These are phyloP conservation scores for Adineta ricciae DNA, from an alignment of 2,888 invertebrate species.

Conservation along the genomic window DNA sequence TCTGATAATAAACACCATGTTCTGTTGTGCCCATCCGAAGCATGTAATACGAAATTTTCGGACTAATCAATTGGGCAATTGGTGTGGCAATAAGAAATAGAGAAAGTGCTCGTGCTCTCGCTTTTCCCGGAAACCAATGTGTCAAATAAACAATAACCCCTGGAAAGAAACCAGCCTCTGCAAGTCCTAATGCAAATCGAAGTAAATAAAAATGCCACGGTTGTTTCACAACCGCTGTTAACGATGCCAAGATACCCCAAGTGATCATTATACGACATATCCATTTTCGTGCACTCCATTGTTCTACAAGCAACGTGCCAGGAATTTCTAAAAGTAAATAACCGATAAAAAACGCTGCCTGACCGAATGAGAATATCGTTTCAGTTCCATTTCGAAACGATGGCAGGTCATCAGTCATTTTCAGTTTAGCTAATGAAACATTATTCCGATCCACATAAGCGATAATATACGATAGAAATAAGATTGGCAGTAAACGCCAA, in stretches of 20 bases:
- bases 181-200: background rate
- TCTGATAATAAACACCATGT: background rate
- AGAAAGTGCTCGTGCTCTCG: background rate
- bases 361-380: background rate
- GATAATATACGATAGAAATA: conserved; percentile 5
- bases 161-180: conserved; percentile 10
- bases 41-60: conserved; percentile 1
- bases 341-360: background rate
- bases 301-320: background rate
- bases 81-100: background rate
- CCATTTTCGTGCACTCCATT: conserved; percentile 17
- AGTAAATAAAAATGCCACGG: conserved; percentile 17
- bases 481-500: conserved; percentile 1
- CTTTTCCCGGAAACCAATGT: background rate
- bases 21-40: background rate
- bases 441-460: background rate
- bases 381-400: background rate
- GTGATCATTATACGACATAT: conserved; percentile 14
- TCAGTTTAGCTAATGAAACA: conserved; percentile 16
- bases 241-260: background rate
- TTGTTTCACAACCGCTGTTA: background rate
- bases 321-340: conserved; percentile 2
- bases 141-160: conserved; percentile 17
- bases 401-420: background rate
- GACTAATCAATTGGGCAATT: background rate